Percentiles rank a stretch among this genome's conserved stretches.
Conservation (phyloP, 2,888 invertebrate genomes). For the Synergus laeviventris region DNA sequence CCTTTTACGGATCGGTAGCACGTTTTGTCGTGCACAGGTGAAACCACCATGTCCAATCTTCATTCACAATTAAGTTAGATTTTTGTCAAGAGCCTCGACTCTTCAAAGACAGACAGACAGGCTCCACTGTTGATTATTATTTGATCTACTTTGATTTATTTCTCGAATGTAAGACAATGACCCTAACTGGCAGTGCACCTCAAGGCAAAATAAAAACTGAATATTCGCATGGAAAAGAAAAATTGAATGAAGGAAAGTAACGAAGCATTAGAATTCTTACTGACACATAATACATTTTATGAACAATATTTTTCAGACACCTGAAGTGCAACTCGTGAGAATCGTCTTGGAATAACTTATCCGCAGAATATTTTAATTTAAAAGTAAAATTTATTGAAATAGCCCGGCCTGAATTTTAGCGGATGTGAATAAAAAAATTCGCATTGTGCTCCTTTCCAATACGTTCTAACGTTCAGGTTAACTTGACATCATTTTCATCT, state of each 20-base stretch:
- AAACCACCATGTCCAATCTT: conserved; percentile 6
- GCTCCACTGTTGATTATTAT: conserved; percentile 11
- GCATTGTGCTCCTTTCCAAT: conserved; percentile 35
- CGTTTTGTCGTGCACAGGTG: conserved; percentile 25
- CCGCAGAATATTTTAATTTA: conserved; percentile 18
- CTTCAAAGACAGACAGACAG: conserved; percentile 11
- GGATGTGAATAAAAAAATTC: conserved; percentile 35
- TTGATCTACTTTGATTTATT: background rate
- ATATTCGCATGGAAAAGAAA: background rate
- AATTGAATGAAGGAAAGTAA: background rate
- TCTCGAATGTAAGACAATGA: background rate
- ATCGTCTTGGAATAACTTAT: conserved; percentile 15
- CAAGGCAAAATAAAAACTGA: background rate
- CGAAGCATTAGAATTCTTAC: background rate
- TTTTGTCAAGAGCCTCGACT: too few species aligned
- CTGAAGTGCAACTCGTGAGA: background rate
- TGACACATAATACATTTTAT: background rate
- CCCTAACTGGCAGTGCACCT: background rate
- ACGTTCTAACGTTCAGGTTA: conserved; percentile 7
- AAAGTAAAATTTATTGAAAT: conserved; percentile 38
- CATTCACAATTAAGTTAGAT: too few species aligned
- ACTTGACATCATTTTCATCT: conserved; percentile 22
- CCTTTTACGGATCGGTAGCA: conserved; percentile 35
- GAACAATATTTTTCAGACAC: background rate
- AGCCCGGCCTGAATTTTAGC: conserved; percentile 32